Evolutionary conservation across 2,888 invertebrate genomes (phyloP), one percentile per base, ranked within the genome.

Genomic region (Agrotis puta): DNA sequence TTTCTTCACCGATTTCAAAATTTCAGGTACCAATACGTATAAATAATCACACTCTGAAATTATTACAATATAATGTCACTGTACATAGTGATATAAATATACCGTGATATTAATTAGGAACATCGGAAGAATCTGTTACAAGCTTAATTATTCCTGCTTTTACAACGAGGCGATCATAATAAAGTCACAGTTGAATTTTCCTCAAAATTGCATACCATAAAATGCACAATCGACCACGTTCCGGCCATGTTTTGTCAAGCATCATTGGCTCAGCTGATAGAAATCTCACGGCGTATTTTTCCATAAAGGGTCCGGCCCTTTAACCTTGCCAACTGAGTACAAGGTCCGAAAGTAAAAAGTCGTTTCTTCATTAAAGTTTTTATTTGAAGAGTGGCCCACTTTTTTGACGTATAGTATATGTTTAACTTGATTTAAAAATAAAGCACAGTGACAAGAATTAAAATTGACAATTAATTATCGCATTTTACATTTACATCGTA

Each of bases 271-370:
- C 39, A 1, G 1, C 70, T 57, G 33, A 77, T 77, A 47, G 59
- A 74, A 73, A 74, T 62, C 57, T 81, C 45, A 70, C 54, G 50
- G 20, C 33, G 56, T 76, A 70, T 24, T 74, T 82, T 75, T 82
- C 70, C 75, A 75, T 66, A 54, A 51, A 64, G 59, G 64, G 67
- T 47, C 48, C 33, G 53, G 69, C 74, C 68, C 68, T 73, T 22
- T 47, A 67, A 71, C 82, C 82, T 82, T 79, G 66, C 6, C 18
- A 22, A 64, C 53, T 58, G 58, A 64, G 70, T 69, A 81, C 84
- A 84, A 84, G 82, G 84, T 50, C 71, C 62, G 5, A 62, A 80
- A 68, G 64, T 84, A 78, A 82, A 72, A 84, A 84, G 70, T 56
- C 18, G 74, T 84, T 74, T 72, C 63, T 64, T 64, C 64, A 66